Conservation (phyloP, 2,888 invertebrate genomes). For the Lissocephala sabroskyi region DNA sequence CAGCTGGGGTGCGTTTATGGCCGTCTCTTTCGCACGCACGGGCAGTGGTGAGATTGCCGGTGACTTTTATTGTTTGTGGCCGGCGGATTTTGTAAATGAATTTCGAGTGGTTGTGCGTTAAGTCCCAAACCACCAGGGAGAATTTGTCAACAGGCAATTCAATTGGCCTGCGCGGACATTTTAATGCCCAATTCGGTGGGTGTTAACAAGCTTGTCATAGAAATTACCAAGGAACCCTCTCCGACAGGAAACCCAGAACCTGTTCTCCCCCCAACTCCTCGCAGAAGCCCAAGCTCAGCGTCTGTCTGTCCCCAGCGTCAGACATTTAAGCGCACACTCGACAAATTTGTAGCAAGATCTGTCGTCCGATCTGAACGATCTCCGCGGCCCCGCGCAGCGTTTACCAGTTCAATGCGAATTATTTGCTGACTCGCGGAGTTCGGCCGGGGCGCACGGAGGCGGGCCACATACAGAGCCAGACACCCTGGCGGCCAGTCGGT, state of each 20-base stretch:
- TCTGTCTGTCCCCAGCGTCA: conserved; percentile 8
- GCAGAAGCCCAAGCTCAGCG: conserved; percentile 32
- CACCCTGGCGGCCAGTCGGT: conserved; percentile 25
- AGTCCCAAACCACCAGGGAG: conserved; percentile 4
- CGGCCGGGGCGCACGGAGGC: conserved; percentile 17
- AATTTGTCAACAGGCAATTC: conserved; percentile 12
- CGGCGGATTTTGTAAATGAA: conserved; percentile 57
- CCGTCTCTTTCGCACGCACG: conserved; percentile 22
- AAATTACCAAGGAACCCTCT: neutral
- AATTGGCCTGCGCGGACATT: conserved; percentile 44
- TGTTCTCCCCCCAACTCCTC: too few relatives aligned
- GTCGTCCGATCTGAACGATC: conserved; percentile 11
- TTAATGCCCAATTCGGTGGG: conserved; percentile 38
- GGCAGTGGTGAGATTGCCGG: conserved; percentile 1
- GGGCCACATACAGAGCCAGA: conserved; percentile 42
- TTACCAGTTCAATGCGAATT: conserved; percentile 17
- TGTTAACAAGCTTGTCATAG: conserved; percentile 5
- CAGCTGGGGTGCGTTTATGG: conserved; percentile 5
- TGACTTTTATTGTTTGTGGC: conserved; percentile 64
- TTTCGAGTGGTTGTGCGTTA: conserved; percentile 42
- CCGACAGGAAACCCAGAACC: conserved; percentile 23
- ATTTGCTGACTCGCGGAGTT: conserved; percentile 44
- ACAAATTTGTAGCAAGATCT: conserved; percentile 53
- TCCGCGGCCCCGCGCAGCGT: neutral
- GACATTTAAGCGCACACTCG: conserved; percentile 64